A percentile compares a stretch with the other conserved stretches of the same genome.
Conservation (phyloP, 2,113 vertebrate genomes). For the Psittacula cyanocephala region DNA sequence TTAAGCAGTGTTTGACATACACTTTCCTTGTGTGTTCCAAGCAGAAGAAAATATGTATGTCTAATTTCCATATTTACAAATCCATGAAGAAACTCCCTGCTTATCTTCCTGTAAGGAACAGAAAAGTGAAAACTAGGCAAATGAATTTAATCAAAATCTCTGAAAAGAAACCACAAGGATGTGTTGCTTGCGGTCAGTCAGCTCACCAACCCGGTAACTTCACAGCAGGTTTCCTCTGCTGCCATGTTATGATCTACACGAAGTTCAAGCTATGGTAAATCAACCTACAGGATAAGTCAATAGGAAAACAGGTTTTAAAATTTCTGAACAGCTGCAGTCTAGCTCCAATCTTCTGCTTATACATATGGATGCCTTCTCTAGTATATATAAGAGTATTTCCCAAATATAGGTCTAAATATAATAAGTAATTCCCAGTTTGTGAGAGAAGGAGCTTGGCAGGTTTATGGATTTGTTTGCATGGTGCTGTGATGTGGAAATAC, state of each 20-base stretch:
- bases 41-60: not conserved
- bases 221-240: not conserved
- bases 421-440: not conserved
- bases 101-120: not conserved
- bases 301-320: not conserved
- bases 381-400: not conserved
- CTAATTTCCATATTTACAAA: not conserved
- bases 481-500: not conserved
- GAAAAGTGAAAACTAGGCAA: not conserved
- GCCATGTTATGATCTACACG: not conserved
- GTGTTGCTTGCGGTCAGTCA: not conserved
- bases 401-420: not conserved
- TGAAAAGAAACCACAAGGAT: not conserved
- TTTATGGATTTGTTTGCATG: not conserved
- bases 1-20: not conserved
- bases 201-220: not conserved
- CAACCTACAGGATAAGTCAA: not conserved
- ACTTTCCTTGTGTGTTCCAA: not conserved
- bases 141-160: not conserved
- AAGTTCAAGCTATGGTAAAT: not conserved
- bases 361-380: not conserved
- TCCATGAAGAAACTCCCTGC: not conserved
- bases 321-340: not conserved
- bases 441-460: not conserved
- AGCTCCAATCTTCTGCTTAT: not conserved